phyloP scores from a whole-genome alignment of 53 echinoderm and acorn worm genomes.

The Antedon mediterranea region DNA sequence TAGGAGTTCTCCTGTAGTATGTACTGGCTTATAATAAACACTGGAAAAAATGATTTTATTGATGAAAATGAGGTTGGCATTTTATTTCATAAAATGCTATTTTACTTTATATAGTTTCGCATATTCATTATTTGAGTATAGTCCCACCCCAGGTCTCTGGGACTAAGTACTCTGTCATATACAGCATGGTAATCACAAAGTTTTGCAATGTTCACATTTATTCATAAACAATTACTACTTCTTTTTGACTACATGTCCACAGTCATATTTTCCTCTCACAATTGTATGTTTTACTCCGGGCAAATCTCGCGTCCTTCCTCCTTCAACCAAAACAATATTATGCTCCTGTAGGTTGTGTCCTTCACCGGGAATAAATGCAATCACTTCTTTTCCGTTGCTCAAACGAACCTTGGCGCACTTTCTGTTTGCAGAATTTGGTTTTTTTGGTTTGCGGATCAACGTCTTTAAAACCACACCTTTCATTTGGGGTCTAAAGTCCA shows the following conservation, averaged over 20 bases:
- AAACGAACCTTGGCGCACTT: conserved; percentile 79
- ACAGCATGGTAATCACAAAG: too few species aligned
- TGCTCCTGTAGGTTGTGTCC: conserved; percentile 90
- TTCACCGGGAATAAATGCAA: conserved; percentile 77
- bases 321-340: conserved; percentile 89
- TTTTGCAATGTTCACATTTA: too few species aligned
- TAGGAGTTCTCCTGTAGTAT: too few species aligned
- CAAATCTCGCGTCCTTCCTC: conserved; percentile 78
- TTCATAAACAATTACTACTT: too few species aligned
- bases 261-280: conserved; percentile 86
- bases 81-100: too few species aligned
- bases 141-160: too few species aligned
- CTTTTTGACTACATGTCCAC: conserved; percentile 75
- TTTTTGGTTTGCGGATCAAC: conserved; percentile 86
- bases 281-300: conserved; percentile 82
- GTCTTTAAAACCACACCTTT: conserved; percentile 78
- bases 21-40: too few species aligned
- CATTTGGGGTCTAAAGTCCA: conserved; percentile 75
- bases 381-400: conserved; percentile 73
- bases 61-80: too few species aligned
- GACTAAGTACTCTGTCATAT: too few species aligned
- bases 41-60: too few species aligned
- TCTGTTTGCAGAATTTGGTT: conserved; percentile 86
- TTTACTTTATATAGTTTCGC: too few species aligned
- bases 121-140: too few species aligned